phyloP scores from a whole-genome alignment of 2,797 vertebrate species.

The Eurystomus glaucurus region DNA sequence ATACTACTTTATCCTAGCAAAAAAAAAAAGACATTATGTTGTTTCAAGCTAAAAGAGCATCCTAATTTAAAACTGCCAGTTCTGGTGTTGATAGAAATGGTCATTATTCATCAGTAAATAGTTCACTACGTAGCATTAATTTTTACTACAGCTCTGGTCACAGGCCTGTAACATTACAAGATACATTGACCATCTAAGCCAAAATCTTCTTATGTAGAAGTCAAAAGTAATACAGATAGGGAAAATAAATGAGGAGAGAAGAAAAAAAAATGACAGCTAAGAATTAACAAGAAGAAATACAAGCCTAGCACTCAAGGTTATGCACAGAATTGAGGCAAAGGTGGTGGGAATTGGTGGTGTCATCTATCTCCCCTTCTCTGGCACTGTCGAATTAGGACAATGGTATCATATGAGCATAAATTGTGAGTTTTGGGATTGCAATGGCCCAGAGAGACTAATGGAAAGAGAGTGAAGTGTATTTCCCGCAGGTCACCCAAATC shows the following conservation, averaged over 20 bases:
- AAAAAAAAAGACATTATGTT: not conserved
- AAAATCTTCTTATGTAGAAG: not conserved
- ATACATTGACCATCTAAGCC: not conserved
- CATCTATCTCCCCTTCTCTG: not conserved
- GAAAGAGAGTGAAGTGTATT: not conserved
- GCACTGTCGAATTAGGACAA: not conserved
- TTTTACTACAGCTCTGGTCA: not conserved
- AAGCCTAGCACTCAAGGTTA: not conserved
- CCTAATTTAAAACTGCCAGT: not conserved
- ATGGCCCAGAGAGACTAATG: not conserved
- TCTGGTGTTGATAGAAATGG: not conserved
- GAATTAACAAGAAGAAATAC: not conserved
- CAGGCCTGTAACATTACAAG: not conserved
- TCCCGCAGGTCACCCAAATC: not conserved
- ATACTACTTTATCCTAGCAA: not conserved
- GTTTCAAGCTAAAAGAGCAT: not conserved
- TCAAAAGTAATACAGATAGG: not conserved
- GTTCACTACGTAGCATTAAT: not conserved
- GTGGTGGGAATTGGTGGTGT: not conserved
- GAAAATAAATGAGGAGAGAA: not conserved
- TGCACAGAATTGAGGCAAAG: not conserved
- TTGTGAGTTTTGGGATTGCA: not conserved
- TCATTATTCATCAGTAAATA: not conserved
- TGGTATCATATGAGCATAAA: fast-evolving
- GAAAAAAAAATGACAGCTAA: not conserved